A percentile compares a stretch with the other conserved stretches of the same genome.
Evolutionary conservation across 2,113 vertebrate species (phyloP).

Genomic region (Sinocyclocheilus grahami): DNA sequence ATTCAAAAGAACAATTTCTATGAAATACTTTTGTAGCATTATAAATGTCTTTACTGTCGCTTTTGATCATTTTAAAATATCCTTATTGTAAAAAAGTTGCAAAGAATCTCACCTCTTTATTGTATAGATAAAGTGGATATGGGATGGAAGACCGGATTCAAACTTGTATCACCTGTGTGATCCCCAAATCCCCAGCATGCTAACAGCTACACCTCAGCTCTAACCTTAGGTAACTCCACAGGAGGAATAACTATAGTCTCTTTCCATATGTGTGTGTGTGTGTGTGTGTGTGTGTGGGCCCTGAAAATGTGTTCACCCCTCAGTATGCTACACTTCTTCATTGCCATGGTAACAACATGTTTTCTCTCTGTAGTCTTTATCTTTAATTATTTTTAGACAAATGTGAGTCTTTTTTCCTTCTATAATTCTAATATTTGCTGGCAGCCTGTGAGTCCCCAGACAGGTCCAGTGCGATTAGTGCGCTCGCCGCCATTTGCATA

Average conservation of each 20-base stretch:
- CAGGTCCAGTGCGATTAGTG: constrained; percentile 74
- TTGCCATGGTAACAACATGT: constrained; percentile 57
- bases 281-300: neutral
- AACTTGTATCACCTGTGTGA: no score
- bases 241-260: neutral
- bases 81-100: no score
- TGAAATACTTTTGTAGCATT: no score
- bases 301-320: constrained; percentile 21
- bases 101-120: neutral
- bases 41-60: no score
- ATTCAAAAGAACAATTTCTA: no score
- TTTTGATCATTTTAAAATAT: no score
- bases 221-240: no score
- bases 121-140: neutral
- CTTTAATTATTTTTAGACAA: constrained; percentile 76
- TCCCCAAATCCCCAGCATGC: no score
- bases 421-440: constrained; percentile 48
- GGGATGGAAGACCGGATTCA: neutral
- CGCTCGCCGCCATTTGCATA: constrained; percentile 76
- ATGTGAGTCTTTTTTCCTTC: constrained; percentile 64
- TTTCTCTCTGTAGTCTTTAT: constrained; percentile 55
- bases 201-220: no score
- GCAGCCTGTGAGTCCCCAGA: constrained; percentile 57
- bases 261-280: neutral
- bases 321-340: constrained; percentile 10